These are phyloP conservation scores for Bufo gargarizans DNA, from an alignment of 2,113 vertebrate genomes.

Conservation along the genomic window DNA sequence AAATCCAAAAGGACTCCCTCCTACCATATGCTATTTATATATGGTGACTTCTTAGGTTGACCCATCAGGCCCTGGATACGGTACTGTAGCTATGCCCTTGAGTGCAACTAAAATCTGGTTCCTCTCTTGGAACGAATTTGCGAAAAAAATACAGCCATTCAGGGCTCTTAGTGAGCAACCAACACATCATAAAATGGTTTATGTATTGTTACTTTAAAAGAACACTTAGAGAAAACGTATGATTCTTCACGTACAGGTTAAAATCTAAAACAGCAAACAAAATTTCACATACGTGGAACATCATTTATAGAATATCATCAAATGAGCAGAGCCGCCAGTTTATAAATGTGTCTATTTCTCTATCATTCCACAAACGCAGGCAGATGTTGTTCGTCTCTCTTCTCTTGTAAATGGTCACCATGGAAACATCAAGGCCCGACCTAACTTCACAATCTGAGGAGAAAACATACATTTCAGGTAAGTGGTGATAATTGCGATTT, in stretches of 20 bases:
- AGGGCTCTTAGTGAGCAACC: not conserved
- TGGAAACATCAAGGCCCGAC: slow-evolving; percentile 74
- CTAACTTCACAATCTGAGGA: slow-evolving; percentile 70
- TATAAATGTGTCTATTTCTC: slow-evolving; percentile 42
- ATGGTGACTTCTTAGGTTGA: no score
- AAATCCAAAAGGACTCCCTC: no score
- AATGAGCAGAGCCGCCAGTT: slow-evolving; percentile 22
- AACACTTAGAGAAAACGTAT: not conserved
- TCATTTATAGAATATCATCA: not conserved
- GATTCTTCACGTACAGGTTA: not conserved
- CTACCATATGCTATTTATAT: no score
- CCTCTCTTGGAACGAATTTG: not conserved
- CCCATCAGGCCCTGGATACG: no score
- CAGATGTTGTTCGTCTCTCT: slow-evolving; percentile 64
- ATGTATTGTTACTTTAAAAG: not conserved
- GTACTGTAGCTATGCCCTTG: no score
- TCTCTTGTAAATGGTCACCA: slow-evolving; percentile 74
- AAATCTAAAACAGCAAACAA: not conserved
- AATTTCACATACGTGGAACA: not conserved
- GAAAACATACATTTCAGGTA: slow-evolving; percentile 53
- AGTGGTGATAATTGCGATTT: slow-evolving; percentile 71
- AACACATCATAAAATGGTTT: not conserved
- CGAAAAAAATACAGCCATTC: not conserved
- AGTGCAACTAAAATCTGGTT: not conserved
- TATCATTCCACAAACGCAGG: slow-evolving; percentile 50